phyloP scores from a whole-genome alignment of 2,888 invertebrate genomes.

The Corythucha ciliata region DNA sequence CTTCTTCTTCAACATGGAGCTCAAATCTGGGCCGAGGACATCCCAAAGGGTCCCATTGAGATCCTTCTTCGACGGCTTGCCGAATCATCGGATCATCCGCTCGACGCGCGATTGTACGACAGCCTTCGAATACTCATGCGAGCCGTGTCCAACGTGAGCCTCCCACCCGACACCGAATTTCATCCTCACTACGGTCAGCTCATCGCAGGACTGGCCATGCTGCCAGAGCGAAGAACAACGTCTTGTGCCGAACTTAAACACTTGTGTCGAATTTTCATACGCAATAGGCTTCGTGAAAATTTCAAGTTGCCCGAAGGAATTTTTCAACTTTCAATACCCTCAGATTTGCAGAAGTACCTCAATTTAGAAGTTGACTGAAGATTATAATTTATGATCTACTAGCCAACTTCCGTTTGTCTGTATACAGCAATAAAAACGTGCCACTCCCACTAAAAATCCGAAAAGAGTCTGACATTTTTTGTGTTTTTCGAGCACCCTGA shows the following conservation, averaged over 20 bases:
- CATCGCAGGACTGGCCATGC: background rate
- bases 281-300: slow-evolving; percentile 55
- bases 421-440: too few species aligned
- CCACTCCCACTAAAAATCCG: too few species aligned
- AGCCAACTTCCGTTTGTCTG: too few species aligned
- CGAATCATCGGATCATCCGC: slow-evolving; percentile 13
- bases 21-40: slow-evolving; percentile 14
- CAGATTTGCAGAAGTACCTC: slow-evolving; percentile 17
- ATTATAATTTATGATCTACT: too few species aligned
- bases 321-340: slow-evolving; percentile 32
- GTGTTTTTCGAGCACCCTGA: too few species aligned
- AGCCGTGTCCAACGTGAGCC: background rate
- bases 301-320: slow-evolving; percentile 69
- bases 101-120: slow-evolving; percentile 6
- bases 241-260: slow-evolving; percentile 58
- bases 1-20: slow-evolving; percentile 52
- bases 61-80: slow-evolving; percentile 15
- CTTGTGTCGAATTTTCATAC: slow-evolving; percentile 60
- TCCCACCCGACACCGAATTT: slow-evolving; percentile 1
- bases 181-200: slow-evolving; percentile 12
- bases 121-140: slow-evolving; percentile 14
- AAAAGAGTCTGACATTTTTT: too few species aligned
- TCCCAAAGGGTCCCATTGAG: slow-evolving; percentile 10
- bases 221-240: slow-evolving; percentile 9
- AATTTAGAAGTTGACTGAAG: slow-evolving; percentile 23